Base-by-base conservation (phyloP, 2,888 invertebrate species). In the Parnassius glacialis region DNA sequence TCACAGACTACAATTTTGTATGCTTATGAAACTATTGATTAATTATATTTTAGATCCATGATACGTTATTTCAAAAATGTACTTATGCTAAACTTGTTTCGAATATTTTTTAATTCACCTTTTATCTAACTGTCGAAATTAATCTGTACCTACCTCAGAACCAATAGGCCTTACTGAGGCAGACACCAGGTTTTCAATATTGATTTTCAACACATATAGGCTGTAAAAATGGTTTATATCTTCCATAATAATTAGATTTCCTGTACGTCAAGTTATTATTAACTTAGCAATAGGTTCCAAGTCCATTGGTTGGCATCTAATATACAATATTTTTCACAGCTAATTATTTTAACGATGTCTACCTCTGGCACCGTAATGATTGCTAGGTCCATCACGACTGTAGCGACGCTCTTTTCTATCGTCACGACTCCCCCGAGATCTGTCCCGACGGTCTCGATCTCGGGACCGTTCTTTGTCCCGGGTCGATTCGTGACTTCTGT, bases 341-440 rank as follows among this genome's bases (percentile, higher is more conserved):
- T 16, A 16, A 9, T 20, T 25, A 34, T 16, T n/a, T 66, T 89
- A 83, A 76, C 93, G 84, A 65, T 91, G 82, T 51, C 92, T 69
- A 56, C 86, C 80, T 73, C 92, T 75, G 54, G 74, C 73, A 70
- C 81, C 72, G 81, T 84, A 84, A 68, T 85, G 83, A 70, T 76
- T 80, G 7, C 79, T 78, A 55, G 68, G 53, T 45, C 76, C 75
- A 43, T 90, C 90, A 68, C 89, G 87, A 57, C 88, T 89, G 84
- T 89, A 88, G 47, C 90, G 84, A 5, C 90, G 83, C 70, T 88
- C 86, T 69, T 86, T 86, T 62, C 84, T 80, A 12, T 84, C 86
- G 58, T 76, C 81, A 42, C 84, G 83, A 43, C 65, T 71, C 58
- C 83, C 83, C 59, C 88, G 84, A 16, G 86, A 76, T 48, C 81